A percentile compares a stretch with the other conserved stretches of the same genome.
phyloP scores from a whole-genome alignment of 2,888 invertebrate species.

The Pachydiplax longipennis region DNA sequence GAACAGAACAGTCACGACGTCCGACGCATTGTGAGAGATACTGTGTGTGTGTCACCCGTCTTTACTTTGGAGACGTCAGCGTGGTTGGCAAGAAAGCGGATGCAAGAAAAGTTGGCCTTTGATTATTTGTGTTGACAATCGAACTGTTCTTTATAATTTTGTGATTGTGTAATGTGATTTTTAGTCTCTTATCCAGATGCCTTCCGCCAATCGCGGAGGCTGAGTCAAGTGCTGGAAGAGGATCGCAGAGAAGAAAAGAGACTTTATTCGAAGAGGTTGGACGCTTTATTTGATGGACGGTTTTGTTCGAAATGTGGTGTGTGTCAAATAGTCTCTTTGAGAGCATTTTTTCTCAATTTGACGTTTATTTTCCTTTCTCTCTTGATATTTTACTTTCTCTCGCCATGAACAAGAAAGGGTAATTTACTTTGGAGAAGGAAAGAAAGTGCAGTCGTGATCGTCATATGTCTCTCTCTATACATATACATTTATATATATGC shows the following conservation, averaged over 20 bases:
- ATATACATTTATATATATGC: not conserved
- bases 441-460: constrained; percentile 14
- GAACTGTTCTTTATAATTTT: not conserved
- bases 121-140: not conserved
- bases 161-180: not conserved
- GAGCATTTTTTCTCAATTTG: not conserved
- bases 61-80: not conserved
- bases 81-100: not conserved
- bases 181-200: not conserved
- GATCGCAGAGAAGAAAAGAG: not conserved
- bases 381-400: not conserved
- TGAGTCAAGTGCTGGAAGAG: not conserved
- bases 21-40: not conserved
- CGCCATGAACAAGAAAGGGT: not conserved
- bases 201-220: not conserved
- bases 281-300: not conserved
- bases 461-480: constrained; percentile 31
- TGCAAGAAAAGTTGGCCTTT: not conserved
- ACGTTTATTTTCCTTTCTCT: not conserved
- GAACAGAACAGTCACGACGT: not conserved
- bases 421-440: not conserved
- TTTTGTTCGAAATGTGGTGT: not conserved
- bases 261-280: not conserved
- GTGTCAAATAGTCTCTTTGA: not conserved
- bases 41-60: not conserved